Percentiles rank a stretch among this genome's conserved stretches.
These are phyloP conservation scores for Ridgeia piscesae DNA, from an alignment of 1,140 invertebrate genomes.

Conservation along the genomic window DNA sequence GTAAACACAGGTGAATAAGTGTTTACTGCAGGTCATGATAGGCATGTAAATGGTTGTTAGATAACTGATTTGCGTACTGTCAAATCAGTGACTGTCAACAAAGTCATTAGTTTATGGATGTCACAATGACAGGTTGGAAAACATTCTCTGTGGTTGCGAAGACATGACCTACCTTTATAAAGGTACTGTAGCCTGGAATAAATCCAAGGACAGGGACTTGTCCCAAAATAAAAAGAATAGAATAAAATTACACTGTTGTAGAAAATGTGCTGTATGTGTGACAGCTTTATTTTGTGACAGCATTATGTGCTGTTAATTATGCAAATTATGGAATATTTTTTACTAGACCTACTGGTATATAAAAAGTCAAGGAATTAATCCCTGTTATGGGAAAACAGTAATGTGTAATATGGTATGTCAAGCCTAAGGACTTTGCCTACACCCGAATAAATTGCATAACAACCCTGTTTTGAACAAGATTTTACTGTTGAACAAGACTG, in stretches of 20 bases:
- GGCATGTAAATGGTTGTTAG: not conserved
- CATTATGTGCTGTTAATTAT: not conserved
- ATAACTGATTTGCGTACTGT: not conserved
- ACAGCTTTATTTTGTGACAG: not conserved
- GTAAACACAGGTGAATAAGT: not conserved
- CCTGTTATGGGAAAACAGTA: not conserved
- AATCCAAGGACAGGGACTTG: not conserved
- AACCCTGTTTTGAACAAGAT: not conserved
- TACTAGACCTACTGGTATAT: not conserved
- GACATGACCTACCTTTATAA: too few species aligned
- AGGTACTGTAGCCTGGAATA: too few species aligned
- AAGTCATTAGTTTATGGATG: not conserved
- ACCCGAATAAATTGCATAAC: not conserved
- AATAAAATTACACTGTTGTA: not conserved
- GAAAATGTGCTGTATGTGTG: not conserved
- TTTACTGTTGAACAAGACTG: too few species aligned
- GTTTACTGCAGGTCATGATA: not conserved
- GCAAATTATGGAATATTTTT: not conserved
- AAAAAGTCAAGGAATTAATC: not conserved
- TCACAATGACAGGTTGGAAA: too few species aligned
- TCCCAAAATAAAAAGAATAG: not conserved
- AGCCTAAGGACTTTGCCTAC: not conserved
- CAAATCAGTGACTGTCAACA: not conserved
- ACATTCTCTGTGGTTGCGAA: too few species aligned
- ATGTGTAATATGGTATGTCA: not conserved